These are phyloP conservation scores for Capreolus pygargus DNA, from an alignment of 2,113 vertebrate species.

Conservation along the genomic window DNA sequence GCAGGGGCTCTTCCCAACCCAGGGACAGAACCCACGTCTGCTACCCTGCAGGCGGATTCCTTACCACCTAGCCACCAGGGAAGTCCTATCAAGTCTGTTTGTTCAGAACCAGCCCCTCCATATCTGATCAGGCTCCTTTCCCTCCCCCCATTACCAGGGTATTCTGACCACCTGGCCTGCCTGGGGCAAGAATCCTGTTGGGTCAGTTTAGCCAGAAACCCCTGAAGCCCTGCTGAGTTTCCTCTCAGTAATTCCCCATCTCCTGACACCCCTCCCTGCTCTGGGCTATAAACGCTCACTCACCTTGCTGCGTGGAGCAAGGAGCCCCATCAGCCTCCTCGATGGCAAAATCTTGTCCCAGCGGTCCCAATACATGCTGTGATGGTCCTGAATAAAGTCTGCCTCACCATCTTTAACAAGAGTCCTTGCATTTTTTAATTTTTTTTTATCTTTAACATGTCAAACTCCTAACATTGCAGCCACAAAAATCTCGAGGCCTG, in stretches of 20 bases:
- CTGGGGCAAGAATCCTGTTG: background rate
- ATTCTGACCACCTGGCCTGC: background rate
- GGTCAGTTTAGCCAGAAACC: background rate
- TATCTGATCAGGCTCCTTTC: background rate
- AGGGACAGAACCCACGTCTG: background rate
- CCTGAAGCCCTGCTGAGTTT: accelerated
- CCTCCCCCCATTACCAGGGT: accelerated
- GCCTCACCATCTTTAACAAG: too few species aligned
- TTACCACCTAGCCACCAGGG: background rate
- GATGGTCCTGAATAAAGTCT: accelerated
- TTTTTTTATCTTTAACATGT: background rate
- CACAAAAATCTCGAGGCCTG: accelerated
- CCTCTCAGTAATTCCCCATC: background rate
- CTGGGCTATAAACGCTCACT: too few species aligned
- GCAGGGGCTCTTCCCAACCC: background rate
- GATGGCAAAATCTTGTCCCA: background rate
- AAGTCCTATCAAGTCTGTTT: background rate
- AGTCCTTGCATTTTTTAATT: background rate
- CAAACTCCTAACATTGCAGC: accelerated
- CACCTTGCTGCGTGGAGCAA: accelerated
- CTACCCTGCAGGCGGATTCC: background rate
- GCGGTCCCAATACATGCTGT: accelerated
- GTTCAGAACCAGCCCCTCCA: background rate
- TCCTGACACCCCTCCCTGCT: background rate
- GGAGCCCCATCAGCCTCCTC: background rate